A percentile compares a stretch with the other conserved stretches of the same genome.
Evolutionary conservation across 2,797 vertebrate genomes (phyloP).

Genomic region (Cossypha polioptera): DNA sequence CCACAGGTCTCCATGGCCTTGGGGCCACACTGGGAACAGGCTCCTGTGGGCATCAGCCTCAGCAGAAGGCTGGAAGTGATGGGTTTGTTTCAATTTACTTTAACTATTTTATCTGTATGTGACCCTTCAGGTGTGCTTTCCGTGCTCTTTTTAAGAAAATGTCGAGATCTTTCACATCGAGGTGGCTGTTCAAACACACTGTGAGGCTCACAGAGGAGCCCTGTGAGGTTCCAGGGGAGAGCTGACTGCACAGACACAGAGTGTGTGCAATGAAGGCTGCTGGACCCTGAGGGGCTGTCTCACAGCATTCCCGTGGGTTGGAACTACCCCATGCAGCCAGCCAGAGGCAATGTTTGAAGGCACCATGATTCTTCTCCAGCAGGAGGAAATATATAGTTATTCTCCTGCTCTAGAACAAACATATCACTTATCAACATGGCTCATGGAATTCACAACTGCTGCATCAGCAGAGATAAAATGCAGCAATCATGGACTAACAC

Average conservation of each 20-base stretch:
- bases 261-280: background rate
- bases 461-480: slow-evolving; percentile 2
- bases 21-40: background rate
- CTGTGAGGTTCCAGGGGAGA: background rate
- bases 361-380: background rate
- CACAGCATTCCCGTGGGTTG: background rate
- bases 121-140: background rate
- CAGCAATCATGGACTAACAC: background rate
- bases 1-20: background rate
- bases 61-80: background rate
- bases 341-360: background rate
- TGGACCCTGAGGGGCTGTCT: background rate
- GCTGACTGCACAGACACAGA: background rate
- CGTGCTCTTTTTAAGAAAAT: background rate
- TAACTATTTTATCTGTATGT: background rate
- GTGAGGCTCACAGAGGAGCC: background rate
- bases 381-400: background rate
- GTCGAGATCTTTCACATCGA: background rate
- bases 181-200: background rate
- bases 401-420: background rate
- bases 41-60: background rate
- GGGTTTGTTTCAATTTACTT: background rate
- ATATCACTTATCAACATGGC: background rate
- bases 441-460: background rate
- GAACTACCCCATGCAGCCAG: background rate